Base-by-base conservation (phyloP, 2,888 invertebrate genomes). In the Ecdyonurus torrentis region DNA sequence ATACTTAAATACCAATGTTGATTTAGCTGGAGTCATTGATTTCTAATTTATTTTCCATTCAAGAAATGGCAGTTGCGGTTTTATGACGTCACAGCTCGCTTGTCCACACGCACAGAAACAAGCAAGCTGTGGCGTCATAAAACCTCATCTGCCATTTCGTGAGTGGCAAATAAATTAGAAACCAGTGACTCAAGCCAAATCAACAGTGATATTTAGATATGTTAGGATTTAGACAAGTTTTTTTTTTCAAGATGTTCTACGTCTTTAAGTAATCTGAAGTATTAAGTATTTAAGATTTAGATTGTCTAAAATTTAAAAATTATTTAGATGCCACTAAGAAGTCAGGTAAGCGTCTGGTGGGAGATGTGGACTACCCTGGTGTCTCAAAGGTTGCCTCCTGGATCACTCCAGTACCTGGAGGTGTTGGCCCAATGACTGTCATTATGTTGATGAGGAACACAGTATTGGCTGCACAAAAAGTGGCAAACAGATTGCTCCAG, bases 351-450 rank as follows among this genome's bases (percentile, higher is more conserved):
- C 83, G 89, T 22, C 74, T 97, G 62, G 91, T 95, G n/a, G 98
- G 98, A 61, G 98, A 99, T 81, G 97, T 98, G 5, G 89, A 86
- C 62, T 97, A 85, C 77, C 81, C 78, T 22, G 90, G 89, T 72
- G 96, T 89, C 2, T 79, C 81, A 67, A 74, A 82, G 68, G 85
- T 89, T 65, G 96, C 97, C 19, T 85, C 89, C 1, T 86, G 84
- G 76, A 90, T 97, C 70, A 97, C 97, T 23, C 96, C 97, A 2
- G 97, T 97, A 61, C 93, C 94, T 15, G 91, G 91, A 63, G 99
- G 99, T 66, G 98, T 99, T 65, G 99, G 99, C 0, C 99, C 98
- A 19, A 97, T 99, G 96, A 99, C 99, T 0, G 99, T 96, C 66
- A 95, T 96, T 22, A 97, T 97, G 95, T 77, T 94, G 37, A 92